Evolutionary conservation across 2,113 vertebrate genomes (phyloP).

Genomic region (Colaptes auratus): DNA sequence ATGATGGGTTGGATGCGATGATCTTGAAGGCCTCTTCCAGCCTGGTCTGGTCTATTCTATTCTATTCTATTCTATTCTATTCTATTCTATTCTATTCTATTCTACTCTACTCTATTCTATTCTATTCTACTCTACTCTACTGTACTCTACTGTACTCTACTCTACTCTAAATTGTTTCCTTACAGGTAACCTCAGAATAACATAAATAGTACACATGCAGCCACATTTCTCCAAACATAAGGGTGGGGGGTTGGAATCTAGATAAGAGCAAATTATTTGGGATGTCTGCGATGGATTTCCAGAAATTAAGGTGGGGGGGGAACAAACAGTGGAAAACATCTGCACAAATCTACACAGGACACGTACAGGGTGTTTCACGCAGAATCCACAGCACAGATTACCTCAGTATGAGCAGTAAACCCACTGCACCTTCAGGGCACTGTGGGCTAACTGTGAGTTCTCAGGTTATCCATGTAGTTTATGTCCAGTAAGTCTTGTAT

Average conservation of each 20-base stretch:
- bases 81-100: too few relatives aligned
- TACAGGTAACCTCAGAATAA: neutral
- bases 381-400: neutral
- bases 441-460: neutral
- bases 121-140: too few relatives aligned
- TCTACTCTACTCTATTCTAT: too few relatives aligned
- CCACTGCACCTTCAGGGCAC: accelerated
- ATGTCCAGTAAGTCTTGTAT: neutral
- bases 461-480: neutral
- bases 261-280: neutral
- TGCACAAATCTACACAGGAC: neutral
- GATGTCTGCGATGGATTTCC: neutral
- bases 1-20: too few relatives aligned
- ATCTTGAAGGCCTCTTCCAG: too few relatives aligned
- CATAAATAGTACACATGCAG: neutral
- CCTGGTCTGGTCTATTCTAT: too few relatives aligned
- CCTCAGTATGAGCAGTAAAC: neutral
- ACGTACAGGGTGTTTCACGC: neutral
- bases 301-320: neutral
- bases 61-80: too few relatives aligned
- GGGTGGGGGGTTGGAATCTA: neutral
- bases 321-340: neutral
- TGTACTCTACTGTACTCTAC: too few relatives aligned
- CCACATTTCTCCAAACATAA: neutral
- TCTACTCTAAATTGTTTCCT: too few relatives aligned